Base-by-base conservation (phyloP, 1,140 invertebrate genomes). In the Calliopsis andreniformis region DNA sequence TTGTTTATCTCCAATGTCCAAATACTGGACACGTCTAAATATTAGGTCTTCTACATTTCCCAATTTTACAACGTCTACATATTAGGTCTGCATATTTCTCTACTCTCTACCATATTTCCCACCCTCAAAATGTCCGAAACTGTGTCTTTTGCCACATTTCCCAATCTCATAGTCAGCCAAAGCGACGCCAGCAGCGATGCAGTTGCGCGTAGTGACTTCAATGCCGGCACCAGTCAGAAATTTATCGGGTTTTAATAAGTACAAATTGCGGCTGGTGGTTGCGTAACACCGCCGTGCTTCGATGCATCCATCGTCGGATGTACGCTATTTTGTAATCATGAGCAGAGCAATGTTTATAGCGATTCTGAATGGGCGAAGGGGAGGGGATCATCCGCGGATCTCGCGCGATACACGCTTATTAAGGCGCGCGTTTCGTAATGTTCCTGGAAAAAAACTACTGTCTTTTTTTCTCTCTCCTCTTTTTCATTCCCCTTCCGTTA, bases 301-400 rank as follows among this genome's bases (percentile, higher is more conserved):
- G 85, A 83, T 87, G 89, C 88, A 83, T 89, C 86, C 80, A 35
- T 28, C 75, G 88, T 90, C 90, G 89, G 90, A 91, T 91, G 90
- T 90, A 87, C 86, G 90, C 86, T 87, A 90, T 91, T 90, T 91
- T 88, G 89, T 87, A 92, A 92, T 91, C 88, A 91, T 86, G 83
- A 90, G 82, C 84, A 88, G 88, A 90, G 89, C 88, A 90, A 90
- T 90, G 84, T 89, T 89, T 90, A 90, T 85, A 83, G 83, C 84
- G 82, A 88, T 86, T 84, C 73, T 58, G 70, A 89, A 73, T 78
- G 75, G 78, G 45, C 1, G 69, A 43, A 55, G 62, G 64, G 75
- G 82, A 81, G 84, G 80, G 79, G 83, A 88, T 84, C 77, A 86
- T 87, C 81, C 79, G 72, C 86, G 84, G 83, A 90, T 90, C 83